Base-by-base conservation (phyloP, 2,888 invertebrate genomes). In the Barypeithes pellucidus region DNA sequence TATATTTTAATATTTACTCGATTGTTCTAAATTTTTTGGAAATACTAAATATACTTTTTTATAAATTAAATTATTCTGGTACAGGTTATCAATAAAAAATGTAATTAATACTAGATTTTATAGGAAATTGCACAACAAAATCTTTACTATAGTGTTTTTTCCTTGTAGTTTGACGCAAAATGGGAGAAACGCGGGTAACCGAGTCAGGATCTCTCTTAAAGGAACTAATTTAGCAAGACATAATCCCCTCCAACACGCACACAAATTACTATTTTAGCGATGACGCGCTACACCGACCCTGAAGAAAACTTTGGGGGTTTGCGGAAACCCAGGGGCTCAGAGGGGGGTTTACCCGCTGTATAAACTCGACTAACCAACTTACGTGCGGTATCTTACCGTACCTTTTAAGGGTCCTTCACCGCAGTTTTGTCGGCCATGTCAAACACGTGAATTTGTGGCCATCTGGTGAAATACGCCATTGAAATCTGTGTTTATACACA, bases 301-400 rank as follows among this genome's bases (percentile, higher is more conserved):
- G 41, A 62, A 47, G 62, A 62, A 62, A 43, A 62, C 47, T 62
- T 43, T 45, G 2, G 62, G 62, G 60, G 18, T 60, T 60, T 60
- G 60, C 43, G 60, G 60, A 60, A 18, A 41, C 16, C 45, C 29
- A 22, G 29, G 43, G 24, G 50, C 50, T 50, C 22, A 50, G 50
- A 2, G 43, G 16, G 43, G 43, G 16, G 43, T 16, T 43, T 43
- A 43, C 43, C 50, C 50, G n/a, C 50, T 24, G n/a, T 24, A 50
- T 50, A 11, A 24, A 50, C 50, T 22, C 24, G 1, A 47, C 47
- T 47, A 50, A 50, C 50, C 50, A 24, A 50, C 50, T 50, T 50
- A 50, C 50, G 50, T 47, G 18, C 11, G 47, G 47, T 50, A 4
- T 50, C 50, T 50, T 50, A n/a, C 16, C 5, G 2, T 47, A 47